phyloP scores from a whole-genome alignment of 2,888 invertebrate species.

The Hyppa rectilinea region DNA sequence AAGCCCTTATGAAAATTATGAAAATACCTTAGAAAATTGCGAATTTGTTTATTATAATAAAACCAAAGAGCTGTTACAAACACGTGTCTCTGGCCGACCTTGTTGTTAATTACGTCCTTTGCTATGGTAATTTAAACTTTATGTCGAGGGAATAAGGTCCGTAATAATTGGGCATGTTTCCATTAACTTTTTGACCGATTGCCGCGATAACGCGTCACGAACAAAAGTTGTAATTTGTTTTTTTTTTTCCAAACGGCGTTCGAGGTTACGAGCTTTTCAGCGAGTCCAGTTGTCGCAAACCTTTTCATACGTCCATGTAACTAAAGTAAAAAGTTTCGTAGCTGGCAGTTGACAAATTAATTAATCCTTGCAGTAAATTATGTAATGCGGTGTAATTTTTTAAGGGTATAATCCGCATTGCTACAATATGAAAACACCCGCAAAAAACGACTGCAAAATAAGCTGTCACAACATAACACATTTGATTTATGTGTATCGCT shows the following conservation, averaged over 20 bases:
- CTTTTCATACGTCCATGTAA: constrained; percentile 33
- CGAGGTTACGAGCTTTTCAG: constrained; percentile 20
- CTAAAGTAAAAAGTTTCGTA: constrained; percentile 32
- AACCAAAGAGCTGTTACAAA: constrained; percentile 45
- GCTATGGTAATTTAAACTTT: constrained; percentile 41
- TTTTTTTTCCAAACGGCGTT: constrained; percentile 40
- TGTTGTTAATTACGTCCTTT: constrained; percentile 56
- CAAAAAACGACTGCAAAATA: constrained; percentile 53
- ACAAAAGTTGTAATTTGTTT: constrained; percentile 48
- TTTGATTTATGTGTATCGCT: constrained; percentile 56
- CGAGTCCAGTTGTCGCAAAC: constrained; percentile 29
- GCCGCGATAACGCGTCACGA: constrained; percentile 56
- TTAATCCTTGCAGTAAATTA: constrained; percentile 29
- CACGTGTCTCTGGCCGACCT: constrained; percentile 58
- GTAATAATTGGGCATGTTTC: constrained; percentile 27
- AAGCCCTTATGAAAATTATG: constrained; percentile 48
- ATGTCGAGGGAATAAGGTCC: constrained; percentile 27
- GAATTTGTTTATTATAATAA: constrained; percentile 60
- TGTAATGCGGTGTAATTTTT: constrained; percentile 40
- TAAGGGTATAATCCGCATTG: constrained; percentile 48
- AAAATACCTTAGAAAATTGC: constrained; percentile 53
- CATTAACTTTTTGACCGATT: constrained; percentile 59
- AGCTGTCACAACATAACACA: constrained; percentile 57
- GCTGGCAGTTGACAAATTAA: constrained; percentile 40
- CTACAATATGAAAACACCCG: constrained; percentile 50